Evolutionary conservation across 2,888 invertebrate species (phyloP).

Genomic region (Stenodema calcarata): DNA sequence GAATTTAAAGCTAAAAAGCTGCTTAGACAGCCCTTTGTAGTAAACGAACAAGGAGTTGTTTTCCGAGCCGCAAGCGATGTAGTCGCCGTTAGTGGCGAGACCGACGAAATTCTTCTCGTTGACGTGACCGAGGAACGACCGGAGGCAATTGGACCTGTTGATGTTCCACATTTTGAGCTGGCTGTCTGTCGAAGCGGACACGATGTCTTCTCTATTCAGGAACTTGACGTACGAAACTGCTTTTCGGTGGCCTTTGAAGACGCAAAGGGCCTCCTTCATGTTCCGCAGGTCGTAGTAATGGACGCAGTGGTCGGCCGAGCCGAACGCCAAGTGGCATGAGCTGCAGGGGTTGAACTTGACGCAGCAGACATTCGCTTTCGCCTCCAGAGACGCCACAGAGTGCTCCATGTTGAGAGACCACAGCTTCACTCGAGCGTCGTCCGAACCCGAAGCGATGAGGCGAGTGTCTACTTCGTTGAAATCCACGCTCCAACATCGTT

Average conservation of each 20-base stretch:
- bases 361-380: constrained; percentile 94
- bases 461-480: constrained; percentile 91
- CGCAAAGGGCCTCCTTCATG: constrained; percentile 78
- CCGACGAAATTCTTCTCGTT: constrained; percentile 98
- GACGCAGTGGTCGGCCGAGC: constrained; percentile 96
- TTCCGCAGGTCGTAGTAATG: constrained; percentile 93
- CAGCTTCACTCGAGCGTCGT: constrained; percentile 90
- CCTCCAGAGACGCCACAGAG: constrained; percentile 86
- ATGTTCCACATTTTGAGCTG: constrained; percentile 91
- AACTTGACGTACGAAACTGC: constrained; percentile 95
- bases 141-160: constrained; percentile 74
- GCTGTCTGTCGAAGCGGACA: constrained; percentile 91
- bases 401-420: constrained; percentile 90
- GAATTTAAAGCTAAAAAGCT: constrained; percentile 85
- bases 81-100: constrained; percentile 88
- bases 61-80: constrained; percentile 93
- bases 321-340: constrained; percentile 88
- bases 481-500: constrained; percentile 94
- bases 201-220: constrained; percentile 81
- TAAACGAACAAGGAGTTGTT: constrained; percentile 92
- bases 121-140: constrained; percentile 88
- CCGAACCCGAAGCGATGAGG: constrained; percentile 88
- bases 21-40: constrained; percentile 86
- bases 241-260: constrained; percentile 89
- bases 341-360: constrained; percentile 88